Conservation (phyloP, 1,140 invertebrate species). For the Whitmania pigra region DNA sequence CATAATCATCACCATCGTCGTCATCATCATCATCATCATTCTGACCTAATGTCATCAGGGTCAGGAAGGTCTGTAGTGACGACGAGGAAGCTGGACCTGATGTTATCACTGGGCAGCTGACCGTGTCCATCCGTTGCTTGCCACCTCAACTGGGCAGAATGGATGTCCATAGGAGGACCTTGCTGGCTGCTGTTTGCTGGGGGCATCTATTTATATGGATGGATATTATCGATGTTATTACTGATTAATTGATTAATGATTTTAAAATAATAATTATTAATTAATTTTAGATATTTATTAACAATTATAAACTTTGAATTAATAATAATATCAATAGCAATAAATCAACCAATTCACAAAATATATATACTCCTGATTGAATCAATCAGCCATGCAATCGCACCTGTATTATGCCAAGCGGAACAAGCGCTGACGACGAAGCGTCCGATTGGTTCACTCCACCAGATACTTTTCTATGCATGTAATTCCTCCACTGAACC, state of each 20-base stretch:
- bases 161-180: too few species aligned
- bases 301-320: too few species aligned
- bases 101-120: slow-evolving; percentile 19
- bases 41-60: slow-evolving; percentile 4
- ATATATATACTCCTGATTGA: too few species aligned
- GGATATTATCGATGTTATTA: too few species aligned
- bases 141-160: slow-evolving; percentile 21
- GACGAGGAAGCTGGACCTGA: slow-evolving; percentile 24
- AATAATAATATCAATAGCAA: not conserved
- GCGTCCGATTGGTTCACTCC: too few species aligned
- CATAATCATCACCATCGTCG: not conserved
- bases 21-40: not conserved
- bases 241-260: too few species aligned
- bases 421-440: not conserved
- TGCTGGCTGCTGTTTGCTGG: too few species aligned
- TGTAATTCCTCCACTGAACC: not conserved
- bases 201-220: too few species aligned
- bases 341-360: not conserved
- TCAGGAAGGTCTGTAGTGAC: slow-evolving; percentile 26
- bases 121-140: slow-evolving; percentile 24
- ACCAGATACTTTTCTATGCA: too few species aligned
- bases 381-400: not conserved
- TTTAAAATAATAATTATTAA: too few species aligned
- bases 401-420: slow-evolving; percentile 2
- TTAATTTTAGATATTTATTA: too few species aligned